These are phyloP conservation scores for Rhinolophus sinicus DNA, from an alignment of 2,113 vertebrate species.

Conservation along the genomic window DNA sequence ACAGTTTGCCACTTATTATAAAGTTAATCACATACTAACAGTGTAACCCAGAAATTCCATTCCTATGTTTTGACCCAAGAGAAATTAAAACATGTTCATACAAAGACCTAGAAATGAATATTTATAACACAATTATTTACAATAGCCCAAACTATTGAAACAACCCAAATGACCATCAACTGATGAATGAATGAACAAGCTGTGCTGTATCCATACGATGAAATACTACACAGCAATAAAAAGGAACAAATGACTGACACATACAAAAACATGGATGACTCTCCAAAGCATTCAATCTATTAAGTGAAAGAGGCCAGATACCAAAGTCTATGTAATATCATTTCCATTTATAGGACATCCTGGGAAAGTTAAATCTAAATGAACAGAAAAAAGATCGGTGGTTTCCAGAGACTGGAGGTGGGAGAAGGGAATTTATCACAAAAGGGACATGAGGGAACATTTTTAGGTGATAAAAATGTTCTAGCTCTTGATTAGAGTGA, in stretches of 20 bases:
- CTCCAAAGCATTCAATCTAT: not conserved
- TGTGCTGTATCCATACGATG: not conserved
- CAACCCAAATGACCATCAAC: not conserved
- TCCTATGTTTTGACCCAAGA: not conserved
- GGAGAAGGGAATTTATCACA: not conserved
- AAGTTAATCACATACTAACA: not conserved
- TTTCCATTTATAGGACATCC: not conserved
- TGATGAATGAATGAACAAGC: not conserved
- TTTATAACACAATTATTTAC: not conserved
- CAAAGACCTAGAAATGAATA: not conserved
- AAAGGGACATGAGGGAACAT: not conserved
- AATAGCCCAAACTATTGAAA: not conserved
- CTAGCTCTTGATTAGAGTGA: not conserved
- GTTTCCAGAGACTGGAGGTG: not conserved
- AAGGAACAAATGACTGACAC: not conserved
- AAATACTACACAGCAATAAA: conserved; percentile 6
- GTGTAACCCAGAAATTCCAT: not conserved
- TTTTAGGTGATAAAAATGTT: not conserved
- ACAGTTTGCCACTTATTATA: not conserved
- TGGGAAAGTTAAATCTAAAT: not conserved
- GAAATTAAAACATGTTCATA: conserved; percentile 1
- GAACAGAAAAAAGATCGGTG: not conserved
- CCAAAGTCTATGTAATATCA: not conserved
- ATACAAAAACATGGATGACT: not conserved
- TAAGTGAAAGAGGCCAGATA: not conserved